Evolutionary conservation across 2,797 vertebrate genomes (phyloP).

Genomic region (Rhinella marina): DNA sequence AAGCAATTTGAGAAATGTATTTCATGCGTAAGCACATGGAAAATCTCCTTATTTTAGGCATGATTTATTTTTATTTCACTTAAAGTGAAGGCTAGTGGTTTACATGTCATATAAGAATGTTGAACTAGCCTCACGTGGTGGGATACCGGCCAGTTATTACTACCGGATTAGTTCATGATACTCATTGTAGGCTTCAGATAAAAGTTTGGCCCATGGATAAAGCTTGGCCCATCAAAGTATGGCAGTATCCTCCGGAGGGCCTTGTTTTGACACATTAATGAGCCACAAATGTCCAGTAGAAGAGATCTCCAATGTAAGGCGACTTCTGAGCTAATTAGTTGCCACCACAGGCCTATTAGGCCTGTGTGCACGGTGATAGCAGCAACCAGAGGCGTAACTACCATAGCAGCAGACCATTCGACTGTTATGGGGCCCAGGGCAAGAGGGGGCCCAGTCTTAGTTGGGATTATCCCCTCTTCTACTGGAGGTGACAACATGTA

Average conservation of each 20-base stretch:
- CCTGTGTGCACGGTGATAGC: background rate
- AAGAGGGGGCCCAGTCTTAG: no score
- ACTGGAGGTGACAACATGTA: no score
- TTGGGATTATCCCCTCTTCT: no score
- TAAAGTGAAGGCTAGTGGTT: background rate
- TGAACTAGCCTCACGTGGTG: background rate
- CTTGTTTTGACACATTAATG: background rate
- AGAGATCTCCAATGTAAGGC: background rate
- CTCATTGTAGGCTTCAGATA: background rate
- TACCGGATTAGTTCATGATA: background rate
- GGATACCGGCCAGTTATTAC: background rate
- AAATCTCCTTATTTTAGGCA: background rate
- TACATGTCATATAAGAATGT: background rate
- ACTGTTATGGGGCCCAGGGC: no score
- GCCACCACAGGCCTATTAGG: background rate
- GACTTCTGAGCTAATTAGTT: background rate
- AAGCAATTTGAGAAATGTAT: conserved; percentile 8
- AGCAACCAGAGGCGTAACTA: no score
- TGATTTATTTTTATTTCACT: conserved; percentile 16
- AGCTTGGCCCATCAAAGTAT: background rate
- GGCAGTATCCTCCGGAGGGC: background rate
- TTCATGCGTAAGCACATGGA: background rate
- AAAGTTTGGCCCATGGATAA: background rate
- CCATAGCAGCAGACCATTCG: no score
- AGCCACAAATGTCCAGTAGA: background rate